These are phyloP conservation scores for Aplysina aerophoba DNA, from an alignment of 37 sponge, comb jelly and placozoan genomes.

Conservation along the genomic window DNA sequence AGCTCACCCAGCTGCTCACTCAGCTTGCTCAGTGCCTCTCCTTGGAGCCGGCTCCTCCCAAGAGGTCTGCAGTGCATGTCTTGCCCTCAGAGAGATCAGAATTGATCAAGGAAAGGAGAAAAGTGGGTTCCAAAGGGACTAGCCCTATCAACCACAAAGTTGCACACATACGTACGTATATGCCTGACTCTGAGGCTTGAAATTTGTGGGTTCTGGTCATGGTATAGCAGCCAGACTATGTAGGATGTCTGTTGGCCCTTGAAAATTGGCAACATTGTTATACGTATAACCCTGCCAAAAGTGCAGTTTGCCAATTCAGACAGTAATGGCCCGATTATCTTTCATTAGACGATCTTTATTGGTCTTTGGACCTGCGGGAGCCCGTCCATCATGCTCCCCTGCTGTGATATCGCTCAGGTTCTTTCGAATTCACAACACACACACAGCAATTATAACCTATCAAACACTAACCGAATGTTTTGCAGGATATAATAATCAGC, in stretches of 20 bases:
- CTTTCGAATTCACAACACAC: background rate
- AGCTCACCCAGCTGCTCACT: background rate
- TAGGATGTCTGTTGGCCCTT: too few relatives aligned
- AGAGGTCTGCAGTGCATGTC: slow-evolving; percentile 10
- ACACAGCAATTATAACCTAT: background rate
- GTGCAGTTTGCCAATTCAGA: too few relatives aligned
- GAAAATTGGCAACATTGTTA: too few relatives aligned
- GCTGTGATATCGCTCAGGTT: background rate
- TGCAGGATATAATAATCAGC: background rate
- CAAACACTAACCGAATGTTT: too few relatives aligned
- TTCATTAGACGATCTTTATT: too few relatives aligned
- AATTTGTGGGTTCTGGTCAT: too few relatives aligned
- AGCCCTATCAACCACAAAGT: too few relatives aligned
- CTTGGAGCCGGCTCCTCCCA: slow-evolving; percentile 22
- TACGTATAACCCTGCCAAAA: too few relatives aligned
- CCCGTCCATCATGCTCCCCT: background rate
- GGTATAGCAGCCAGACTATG: too few relatives aligned
- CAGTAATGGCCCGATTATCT: too few relatives aligned
- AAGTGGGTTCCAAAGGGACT: background rate
- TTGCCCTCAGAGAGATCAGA: background rate
- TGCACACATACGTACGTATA: background rate
- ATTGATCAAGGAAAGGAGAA: slow-evolving; percentile 13
- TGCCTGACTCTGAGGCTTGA: background rate
- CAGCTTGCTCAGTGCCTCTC: background rate
- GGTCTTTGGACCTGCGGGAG: too few relatives aligned